Conservation (phyloP, 2,888 invertebrate genomes). For the Crioceris asparagi region DNA sequence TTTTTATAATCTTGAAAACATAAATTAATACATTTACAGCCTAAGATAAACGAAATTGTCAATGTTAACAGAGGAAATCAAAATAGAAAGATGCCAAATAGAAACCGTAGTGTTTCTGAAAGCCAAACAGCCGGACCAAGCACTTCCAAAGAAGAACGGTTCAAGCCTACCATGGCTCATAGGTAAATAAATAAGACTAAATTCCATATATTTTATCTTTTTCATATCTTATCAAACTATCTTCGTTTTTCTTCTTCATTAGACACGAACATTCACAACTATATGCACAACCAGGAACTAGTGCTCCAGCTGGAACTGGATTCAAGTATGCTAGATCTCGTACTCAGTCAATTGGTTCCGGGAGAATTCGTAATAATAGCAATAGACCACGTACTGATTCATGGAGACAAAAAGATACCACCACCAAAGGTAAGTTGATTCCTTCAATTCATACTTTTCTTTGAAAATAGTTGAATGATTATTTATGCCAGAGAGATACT, state of each 20-base stretch:
- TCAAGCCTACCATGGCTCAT: constrained; percentile 19
- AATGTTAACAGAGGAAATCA: constrained; percentile 40
- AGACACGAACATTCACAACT: constrained; percentile 22
- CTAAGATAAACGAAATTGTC: constrained; percentile 50
- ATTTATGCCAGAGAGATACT: too few relatives aligned
- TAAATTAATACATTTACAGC: constrained; percentile 45
- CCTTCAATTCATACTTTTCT: too few relatives aligned
- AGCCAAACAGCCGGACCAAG: constrained; percentile 35
- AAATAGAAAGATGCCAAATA: constrained; percentile 40
- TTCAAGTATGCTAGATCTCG: constrained; percentile 30
- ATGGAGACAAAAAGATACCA: constrained; percentile 32
- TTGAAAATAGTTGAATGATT: too few relatives aligned
- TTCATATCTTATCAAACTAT: too few relatives aligned
- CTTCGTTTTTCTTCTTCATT: constrained; percentile 15
- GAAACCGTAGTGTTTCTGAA: constrained; percentile 58
- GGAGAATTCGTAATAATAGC: constrained; percentile 26
- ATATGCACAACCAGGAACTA: constrained; percentile 34
- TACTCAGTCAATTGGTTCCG: constrained; percentile 36
- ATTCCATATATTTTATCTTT: too few relatives aligned
- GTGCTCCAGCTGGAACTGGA: constrained; percentile 33
- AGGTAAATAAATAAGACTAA: constrained; percentile 24
- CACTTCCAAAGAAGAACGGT: constrained; percentile 21
- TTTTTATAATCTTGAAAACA: background rate
- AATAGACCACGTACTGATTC: constrained; percentile 30
- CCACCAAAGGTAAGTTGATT: too few relatives aligned